A percentile compares a stretch with the other conserved stretches of the same genome.
phyloP scores from a whole-genome alignment of 1,140 invertebrate species.

The Drosophila virilis region DNA sequence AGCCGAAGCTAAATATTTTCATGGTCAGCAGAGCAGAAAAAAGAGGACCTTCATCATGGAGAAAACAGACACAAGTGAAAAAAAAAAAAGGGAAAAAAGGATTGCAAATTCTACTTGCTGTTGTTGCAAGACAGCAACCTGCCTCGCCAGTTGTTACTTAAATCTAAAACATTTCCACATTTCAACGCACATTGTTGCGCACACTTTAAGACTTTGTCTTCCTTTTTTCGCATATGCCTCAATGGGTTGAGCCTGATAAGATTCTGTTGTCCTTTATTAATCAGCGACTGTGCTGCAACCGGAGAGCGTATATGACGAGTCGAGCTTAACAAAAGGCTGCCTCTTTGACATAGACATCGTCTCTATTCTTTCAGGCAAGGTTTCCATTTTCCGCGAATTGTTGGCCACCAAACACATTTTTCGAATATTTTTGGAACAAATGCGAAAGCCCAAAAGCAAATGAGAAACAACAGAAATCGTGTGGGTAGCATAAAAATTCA shows the following conservation, averaged over 20 bases:
- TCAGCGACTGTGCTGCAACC: slow-evolving; percentile 5
- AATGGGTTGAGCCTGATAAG: slow-evolving; percentile 22
- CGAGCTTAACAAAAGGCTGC: neutral
- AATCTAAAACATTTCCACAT: slow-evolving; percentile 16
- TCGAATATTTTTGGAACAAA: neutral
- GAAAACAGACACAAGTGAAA: too few species aligned
- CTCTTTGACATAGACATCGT: neutral
- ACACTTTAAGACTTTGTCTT: slow-evolving; percentile 39
- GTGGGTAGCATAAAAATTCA: neutral
- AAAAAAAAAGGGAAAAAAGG: neutral
- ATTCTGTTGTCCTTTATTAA: slow-evolving; percentile 9
- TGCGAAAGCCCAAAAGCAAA: neutral
- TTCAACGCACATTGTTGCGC: slow-evolving; percentile 17
- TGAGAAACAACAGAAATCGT: neutral
- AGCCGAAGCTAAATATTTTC: slow-evolving; percentile 57
- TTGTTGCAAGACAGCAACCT: neutral
- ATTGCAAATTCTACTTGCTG: slow-evolving; percentile 3
- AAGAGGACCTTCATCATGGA: slow-evolving; percentile 20
- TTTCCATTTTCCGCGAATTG: neutral
- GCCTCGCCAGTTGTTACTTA: slow-evolving; percentile 1
- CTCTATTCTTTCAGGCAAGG: neutral
- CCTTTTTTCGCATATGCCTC: too few species aligned
- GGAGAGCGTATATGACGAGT: neutral
- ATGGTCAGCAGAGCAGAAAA: slow-evolving; percentile 73
- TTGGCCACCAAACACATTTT: neutral